Evolutionary conservation across 2,797 vertebrate species (phyloP), one percentile per base, ranked within the genome.

Genomic region (Xenopus petersii): DNA sequence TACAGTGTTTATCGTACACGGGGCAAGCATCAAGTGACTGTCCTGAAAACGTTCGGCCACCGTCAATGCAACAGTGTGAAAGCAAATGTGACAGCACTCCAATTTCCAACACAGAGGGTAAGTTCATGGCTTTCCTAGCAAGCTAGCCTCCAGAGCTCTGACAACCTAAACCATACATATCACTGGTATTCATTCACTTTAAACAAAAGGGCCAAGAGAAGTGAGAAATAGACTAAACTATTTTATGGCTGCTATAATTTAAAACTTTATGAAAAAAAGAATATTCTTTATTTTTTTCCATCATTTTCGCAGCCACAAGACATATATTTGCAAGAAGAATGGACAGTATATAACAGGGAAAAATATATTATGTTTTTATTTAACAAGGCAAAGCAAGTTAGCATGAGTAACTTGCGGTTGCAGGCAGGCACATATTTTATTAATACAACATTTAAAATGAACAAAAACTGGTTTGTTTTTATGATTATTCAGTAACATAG

Each of bases 21-120:
- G 97, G 96, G 59, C 98, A 98, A 88, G 91, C 91, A 17, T 97
- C 96, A n/a, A 90, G 72, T 2, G 96, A 98, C 59, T 99, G 98
- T 77, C 78, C 90, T 13, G 95, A 98, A 82, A 82, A 91, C 64
- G 87, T 91, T 78, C 93, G 94, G 10, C 98, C 96, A 75, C 86
- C 92, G 69, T 94, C 88, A 74, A 96, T 98, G 95, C 98, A 99
- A 86, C 98, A 98, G 88, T 99, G 98, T 80, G 97, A 99, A 89
- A 98, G 96, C 89, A 98, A 95, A 92, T 99, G 98, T 84, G 96
- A 98, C 64, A 93, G 93, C 83, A 93, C 92, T 66, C 98, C 97
- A 30, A 91, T 95, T 89, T 88, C 94, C 81, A 96, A 89, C 49
- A 91, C 93, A 30, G 98, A 99, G 86, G 98, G 98, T 99, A 86